These are phyloP conservation scores for Rattus norvegicus DNA, from an alignment of 2,113 vertebrate genomes.

Conservation along the genomic window GRCr8 NC_086031.1:15035501-15036000, in stretches of 20 bases:
- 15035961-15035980: not conserved
- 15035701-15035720: too few species aligned
- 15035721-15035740: not conserved
- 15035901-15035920: not conserved
- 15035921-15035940: not conserved
- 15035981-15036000: not conserved
- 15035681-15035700: too few species aligned
- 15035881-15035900: not conserved
- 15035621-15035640: not conserved
- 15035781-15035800: not conserved
- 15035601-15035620: not conserved
- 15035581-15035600: not conserved
- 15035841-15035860: not conserved
- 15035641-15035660: too few species aligned
- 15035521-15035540: not conserved
- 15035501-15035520: not conserved
- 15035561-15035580: not conserved
- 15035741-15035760: not conserved
- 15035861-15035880: not conserved
- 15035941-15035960: too few species aligned
- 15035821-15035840: not conserved
- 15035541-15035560: not conserved
- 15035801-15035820: too few species aligned
- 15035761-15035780: not conserved
- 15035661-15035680: too few species aligned